A percentile compares a stretch with the other conserved stretches of the same genome.
These are phyloP conservation scores for Acronicta alni DNA, from an alignment of 2,888 invertebrate genomes.

Conservation along the genomic window DNA sequence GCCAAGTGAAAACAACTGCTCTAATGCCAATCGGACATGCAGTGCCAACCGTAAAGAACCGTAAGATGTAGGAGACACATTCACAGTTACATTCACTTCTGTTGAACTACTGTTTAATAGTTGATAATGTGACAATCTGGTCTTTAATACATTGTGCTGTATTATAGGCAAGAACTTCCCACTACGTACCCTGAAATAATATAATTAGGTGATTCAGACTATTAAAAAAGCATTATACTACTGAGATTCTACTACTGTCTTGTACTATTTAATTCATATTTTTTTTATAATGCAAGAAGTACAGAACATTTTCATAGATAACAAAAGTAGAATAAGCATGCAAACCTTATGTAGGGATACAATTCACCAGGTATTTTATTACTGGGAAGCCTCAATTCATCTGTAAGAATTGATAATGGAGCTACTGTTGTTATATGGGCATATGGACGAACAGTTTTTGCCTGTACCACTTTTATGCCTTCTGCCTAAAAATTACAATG, in stretches of 20 bases:
- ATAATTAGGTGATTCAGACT: background rate
- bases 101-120: conserved; percentile 90
- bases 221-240: too few relatives aligned
- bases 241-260: background rate
- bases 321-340: background rate
- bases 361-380: conserved; percentile 92
- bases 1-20: conserved; percentile 92
- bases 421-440: conserved; percentile 93
- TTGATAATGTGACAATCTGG: conserved; percentile 93
- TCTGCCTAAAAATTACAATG: conserved; percentile 65
- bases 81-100: conserved; percentile 91
- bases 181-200: conserved; percentile 85
- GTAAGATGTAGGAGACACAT: conserved; percentile 93
- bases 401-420: conserved; percentile 94
- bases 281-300: background rate
- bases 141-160: conserved; percentile 94
- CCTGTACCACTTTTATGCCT: conserved; percentile 49
- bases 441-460: conserved; percentile 85
- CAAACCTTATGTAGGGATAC: conserved; percentile 89
- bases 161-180: conserved; percentile 95
- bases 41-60: conserved; percentile 94
- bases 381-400: conserved; percentile 91
- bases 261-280: too few relatives aligned
- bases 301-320: background rate
- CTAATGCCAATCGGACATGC: conserved; percentile 93